A percentile compares a stretch with the other conserved stretches of the same genome.
Evolutionary conservation across 2,888 invertebrate species (phyloP).

Genomic region (Troides aeacus): DNA sequence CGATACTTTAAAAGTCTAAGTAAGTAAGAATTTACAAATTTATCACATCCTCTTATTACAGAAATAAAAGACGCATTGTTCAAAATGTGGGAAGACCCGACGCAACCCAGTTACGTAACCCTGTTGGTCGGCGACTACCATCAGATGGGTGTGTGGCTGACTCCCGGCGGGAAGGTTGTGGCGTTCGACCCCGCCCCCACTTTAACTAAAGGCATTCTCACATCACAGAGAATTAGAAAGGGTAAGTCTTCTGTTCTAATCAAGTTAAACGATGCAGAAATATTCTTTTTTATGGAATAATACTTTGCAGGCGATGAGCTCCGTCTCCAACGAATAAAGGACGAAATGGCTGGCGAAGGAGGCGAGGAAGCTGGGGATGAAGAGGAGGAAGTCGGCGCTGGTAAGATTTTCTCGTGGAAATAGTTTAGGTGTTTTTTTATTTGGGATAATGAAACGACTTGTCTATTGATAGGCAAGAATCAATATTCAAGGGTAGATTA

Average conservation of each 20-base stretch:
- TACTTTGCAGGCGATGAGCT: conserved; percentile 60
- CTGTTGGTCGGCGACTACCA: conserved; percentile 70
- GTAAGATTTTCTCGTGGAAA: conserved; percentile 35
- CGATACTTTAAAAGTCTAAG: no score
- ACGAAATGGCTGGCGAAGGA: conserved; percentile 66
- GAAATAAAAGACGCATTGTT: conserved; percentile 68
- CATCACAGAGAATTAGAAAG: conserved; percentile 56
- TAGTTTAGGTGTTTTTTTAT: no score
- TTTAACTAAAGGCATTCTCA: conserved; percentile 54
- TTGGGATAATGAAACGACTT: no score
- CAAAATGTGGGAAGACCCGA: conserved; percentile 62
- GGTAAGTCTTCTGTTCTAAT: conserved; percentile 45
- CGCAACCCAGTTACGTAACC: conserved; percentile 48
- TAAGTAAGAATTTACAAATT: background rate
- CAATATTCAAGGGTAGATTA: no score
- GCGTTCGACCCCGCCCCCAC: conserved; percentile 71
- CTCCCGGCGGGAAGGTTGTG: conserved; percentile 63
- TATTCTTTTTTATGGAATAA: background rate
- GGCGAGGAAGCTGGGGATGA: conserved; percentile 56
- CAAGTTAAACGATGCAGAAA: background rate
- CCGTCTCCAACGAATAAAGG: conserved; percentile 61
- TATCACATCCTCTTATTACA: conserved; percentile 34
- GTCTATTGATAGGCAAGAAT: no score
- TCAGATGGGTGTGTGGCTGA: conserved; percentile 69
- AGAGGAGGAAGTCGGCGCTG: conserved; percentile 61